Percentiles rank a stretch among this genome's conserved stretches.
These are phyloP conservation scores for Penelope pileata DNA, from an alignment of 2,113 vertebrate genomes.

Conservation along the genomic window DNA sequence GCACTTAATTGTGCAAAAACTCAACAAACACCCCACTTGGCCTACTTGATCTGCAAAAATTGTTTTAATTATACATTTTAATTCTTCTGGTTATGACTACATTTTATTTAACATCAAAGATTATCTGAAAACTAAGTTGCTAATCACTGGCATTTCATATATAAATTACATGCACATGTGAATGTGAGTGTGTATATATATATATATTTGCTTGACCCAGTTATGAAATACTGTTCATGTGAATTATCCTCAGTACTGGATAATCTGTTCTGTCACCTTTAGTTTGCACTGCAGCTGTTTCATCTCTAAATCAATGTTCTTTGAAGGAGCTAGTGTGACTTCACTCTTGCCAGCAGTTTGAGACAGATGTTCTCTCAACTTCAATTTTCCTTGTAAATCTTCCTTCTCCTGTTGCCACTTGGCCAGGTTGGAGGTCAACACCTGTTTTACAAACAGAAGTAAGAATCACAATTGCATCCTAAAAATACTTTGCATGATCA, in stretches of 20 bases:
- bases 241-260: conserved; percentile 11
- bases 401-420: conserved; percentile 87
- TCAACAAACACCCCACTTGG: not conserved
- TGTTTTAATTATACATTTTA: not conserved
- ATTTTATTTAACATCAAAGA: not conserved
- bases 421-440: conserved; percentile 84
- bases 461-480: not conserved
- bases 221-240: not conserved
- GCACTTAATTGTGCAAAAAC: not conserved
- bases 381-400: conserved; percentile 83
- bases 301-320: conserved; percentile 83
- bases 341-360: conserved; percentile 69
- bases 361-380: conserved; percentile 73
- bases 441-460: conserved; percentile 74
- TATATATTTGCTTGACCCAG: not conserved
- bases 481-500: not conserved
- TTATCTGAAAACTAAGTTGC: not conserved
- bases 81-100: not conserved
- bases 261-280: conserved; percentile 82
- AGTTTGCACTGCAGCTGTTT: conserved; percentile 90
- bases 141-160: not conserved
- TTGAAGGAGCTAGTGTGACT: conserved; percentile 70
- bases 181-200: not conserved
- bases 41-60: not conserved
- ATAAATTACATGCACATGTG: not conserved